These are phyloP conservation scores for Drosophila prostipennis DNA, from an alignment of 2,888 invertebrate species.

Conservation along the genomic window DNA sequence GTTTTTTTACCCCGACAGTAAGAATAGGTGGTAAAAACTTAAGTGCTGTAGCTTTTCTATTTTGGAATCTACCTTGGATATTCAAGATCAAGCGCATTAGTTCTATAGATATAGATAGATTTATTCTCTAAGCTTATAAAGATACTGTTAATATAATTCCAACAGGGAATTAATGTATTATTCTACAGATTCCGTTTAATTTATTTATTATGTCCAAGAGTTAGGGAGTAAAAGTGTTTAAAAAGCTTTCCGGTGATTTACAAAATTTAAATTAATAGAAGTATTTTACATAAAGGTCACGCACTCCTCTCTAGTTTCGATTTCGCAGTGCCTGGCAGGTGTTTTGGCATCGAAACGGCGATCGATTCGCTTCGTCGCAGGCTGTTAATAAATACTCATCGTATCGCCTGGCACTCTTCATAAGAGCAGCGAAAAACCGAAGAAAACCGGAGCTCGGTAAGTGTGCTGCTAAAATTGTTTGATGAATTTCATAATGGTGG, in stretches of 20 bases:
- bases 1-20: too few relatives aligned
- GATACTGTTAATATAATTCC: not conserved
- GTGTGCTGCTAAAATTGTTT: constrained; percentile 68
- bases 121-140: not conserved
- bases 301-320: constrained; percentile 17
- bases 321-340: constrained; percentile 56
- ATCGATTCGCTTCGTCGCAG: constrained; percentile 48
- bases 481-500: constrained; percentile 66
- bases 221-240: too few relatives aligned
- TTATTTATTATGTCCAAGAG: too few relatives aligned
- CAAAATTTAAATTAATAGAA: not conserved
- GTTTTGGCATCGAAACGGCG: constrained; percentile 55
- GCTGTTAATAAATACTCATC: constrained; percentile 69
- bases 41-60: too few relatives aligned
- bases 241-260: not conserved
- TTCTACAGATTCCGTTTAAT: too few relatives aligned
- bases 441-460: constrained; percentile 31
- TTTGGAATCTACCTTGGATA: too few relatives aligned
- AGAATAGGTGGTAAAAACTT: too few relatives aligned
- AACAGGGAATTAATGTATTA: not conserved
- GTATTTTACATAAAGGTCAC: not conserved
- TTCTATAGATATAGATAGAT: too few relatives aligned
- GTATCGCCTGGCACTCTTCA: constrained; percentile 45
- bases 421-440: not conserved
- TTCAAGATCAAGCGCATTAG: too few relatives aligned